phyloP scores from a whole-genome alignment of 2,113 vertebrate species.

The Dasypus novemcinctus region DNA sequence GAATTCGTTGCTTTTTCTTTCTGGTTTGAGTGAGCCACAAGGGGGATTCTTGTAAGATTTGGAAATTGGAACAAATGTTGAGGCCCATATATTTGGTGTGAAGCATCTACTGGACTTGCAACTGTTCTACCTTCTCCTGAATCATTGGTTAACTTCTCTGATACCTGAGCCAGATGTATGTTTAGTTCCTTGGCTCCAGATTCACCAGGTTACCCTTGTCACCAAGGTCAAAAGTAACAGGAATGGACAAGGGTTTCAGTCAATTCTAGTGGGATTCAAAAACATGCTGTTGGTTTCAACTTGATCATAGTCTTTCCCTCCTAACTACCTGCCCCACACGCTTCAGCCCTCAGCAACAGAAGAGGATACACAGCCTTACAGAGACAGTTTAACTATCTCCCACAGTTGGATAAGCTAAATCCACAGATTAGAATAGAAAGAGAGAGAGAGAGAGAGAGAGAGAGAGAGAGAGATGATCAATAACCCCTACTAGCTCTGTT shows the following conservation, averaged over 20 bases:
- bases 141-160: not conserved
- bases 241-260: not conserved
- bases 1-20: not conserved
- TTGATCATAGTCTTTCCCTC: not conserved
- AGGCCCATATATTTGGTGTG: not conserved
- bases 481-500: not conserved
- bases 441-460: too few species aligned
- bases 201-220: not conserved
- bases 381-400: not conserved
- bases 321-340: not conserved
- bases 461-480: not conserved
- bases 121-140: not conserved
- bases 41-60: not conserved
- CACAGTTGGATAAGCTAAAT: not conserved
- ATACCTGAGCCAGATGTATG: not conserved
- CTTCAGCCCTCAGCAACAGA: not conserved
- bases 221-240: not conserved
- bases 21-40: not conserved
- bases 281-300: not conserved
- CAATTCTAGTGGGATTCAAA: not conserved
- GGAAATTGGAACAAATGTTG: not conserved
- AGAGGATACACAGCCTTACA: not conserved
- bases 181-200: not conserved
- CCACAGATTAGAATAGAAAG: too few species aligned
- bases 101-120: not conserved